Percentiles rank a stretch among this genome's conserved stretches.
Evolutionary conservation across 2,113 vertebrate genomes (phyloP).

Genomic region (Cavia aperea): DNA sequence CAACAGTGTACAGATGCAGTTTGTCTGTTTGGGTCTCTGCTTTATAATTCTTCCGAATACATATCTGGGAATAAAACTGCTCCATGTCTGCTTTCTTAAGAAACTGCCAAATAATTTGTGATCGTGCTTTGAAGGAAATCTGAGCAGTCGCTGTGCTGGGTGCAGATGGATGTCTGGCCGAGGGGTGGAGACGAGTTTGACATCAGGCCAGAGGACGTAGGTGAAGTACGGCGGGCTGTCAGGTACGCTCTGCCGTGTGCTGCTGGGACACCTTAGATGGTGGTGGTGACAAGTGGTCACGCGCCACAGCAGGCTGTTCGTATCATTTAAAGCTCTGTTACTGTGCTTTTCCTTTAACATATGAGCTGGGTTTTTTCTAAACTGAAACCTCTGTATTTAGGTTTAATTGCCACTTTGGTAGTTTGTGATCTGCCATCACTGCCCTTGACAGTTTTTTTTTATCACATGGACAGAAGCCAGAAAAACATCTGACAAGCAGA

Average conservation of each 20-base stretch:
- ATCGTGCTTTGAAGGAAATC: neutral
- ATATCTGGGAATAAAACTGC: neutral
- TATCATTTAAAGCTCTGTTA: neutral
- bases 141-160: neutral
- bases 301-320: neutral
- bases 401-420: neutral
- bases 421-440: neutral
- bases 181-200: neutral
- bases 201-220: neutral
- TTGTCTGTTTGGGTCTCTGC: neutral
- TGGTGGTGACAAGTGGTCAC: no score
- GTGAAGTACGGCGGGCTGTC: neutral
- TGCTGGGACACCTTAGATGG: neutral
- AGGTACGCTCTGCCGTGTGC: neutral
- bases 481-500: conserved; percentile 8
- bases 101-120: neutral
- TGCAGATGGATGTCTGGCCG: neutral
- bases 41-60: neutral
- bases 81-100: neutral
- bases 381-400: neutral
- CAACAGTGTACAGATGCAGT: neutral
- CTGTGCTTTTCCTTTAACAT: neutral
- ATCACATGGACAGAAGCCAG: conserved; percentile 28
- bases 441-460: neutral
- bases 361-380: neutral